Evolutionary conservation across 2,113 vertebrate genomes (phyloP), one percentile per base, ranked within the genome.

Genomic region (Zapornia atra): DNA sequence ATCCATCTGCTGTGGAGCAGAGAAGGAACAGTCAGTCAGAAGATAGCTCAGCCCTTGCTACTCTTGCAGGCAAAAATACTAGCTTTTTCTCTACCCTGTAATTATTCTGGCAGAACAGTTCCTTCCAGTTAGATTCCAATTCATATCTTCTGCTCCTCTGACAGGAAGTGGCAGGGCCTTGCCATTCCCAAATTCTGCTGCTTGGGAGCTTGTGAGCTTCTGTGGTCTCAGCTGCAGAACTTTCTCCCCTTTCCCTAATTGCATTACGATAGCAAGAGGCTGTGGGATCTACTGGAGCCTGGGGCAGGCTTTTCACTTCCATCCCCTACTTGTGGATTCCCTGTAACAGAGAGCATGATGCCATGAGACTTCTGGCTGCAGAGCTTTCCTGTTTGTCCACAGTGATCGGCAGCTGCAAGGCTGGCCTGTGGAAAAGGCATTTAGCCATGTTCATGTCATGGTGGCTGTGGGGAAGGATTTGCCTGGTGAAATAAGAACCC

Each of bases 1-100:
- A 0, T 31, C 4, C 0, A 19, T 54, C n/a, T 15, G 3, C 44
- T 75, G 26, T 50, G 44, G 26, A 11, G n/a, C 44, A 28, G 40
- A 79, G 66, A n/a, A 38, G 22, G 44, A 69, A 15, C 7, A 60
- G 48, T 36, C 38, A 40, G 31, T 24, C 66, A 57, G 68, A 59
- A 88, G n/a, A 46, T 36, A 50, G 40, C 36, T 36, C 48, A 48
- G 73, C 34, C 42, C 33, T 64, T 59, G 65, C n/a, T 40, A 14
- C 24, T 77, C 53, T 26, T 50, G 53, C 28, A 3, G 22, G 16
- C 53, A 44, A n/a, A 28, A 61, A 17, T 57, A 22, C 28, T 88
- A 59, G 34, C 20, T 36, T 64, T 70, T 80, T 28, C 26, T 36
- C 38, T 44, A 31, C 26, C 22, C n/a, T 60, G 25, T 44, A 56